Base-by-base conservation (phyloP, 1,140 invertebrate species). In the Saccostrea glomerata region DNA sequence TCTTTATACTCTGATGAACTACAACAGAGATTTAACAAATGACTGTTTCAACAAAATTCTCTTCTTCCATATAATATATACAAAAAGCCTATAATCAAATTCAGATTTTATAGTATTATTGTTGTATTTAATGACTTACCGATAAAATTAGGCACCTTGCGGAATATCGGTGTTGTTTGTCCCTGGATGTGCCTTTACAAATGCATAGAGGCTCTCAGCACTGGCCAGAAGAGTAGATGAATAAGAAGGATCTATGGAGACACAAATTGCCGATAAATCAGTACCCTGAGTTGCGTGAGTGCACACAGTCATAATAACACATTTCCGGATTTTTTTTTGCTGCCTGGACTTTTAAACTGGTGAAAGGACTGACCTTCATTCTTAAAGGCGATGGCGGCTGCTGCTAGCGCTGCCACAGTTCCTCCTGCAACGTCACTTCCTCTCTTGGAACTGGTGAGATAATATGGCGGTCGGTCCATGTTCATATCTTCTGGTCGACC, bases 361-460 rank as follows among this genome's bases (percentile, higher is more conserved):
- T n/a, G 17, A n/a, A 23, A 4, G 13, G 86, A 23, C 86, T 82
- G 25, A 92, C 92, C 90, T 89, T 84, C 90, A 13, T 70, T 93
- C 87, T 96, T 96, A 15, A 97, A 95, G 13, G 96, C 95, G 30
- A 96, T 94, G 55, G 96, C 93, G 0, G 96, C 96, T 58, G 94
- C 94, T 3, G 96, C 96, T 4, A 97, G 93, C 6, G 96, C 96
- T 9, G 96, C 96, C 1, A 96, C 96, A 0, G 96, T 96, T 92
- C 97, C 96, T 5, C 96, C 96, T 5, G 96, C 96, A 13, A 97
- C 90, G 91, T 97, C 97, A 17, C 96, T 96, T 70, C 96, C 96
- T 95, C 92, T 89, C 90, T 96, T 95, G 23, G 95, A 92, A 6
- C 94, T 88, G 87, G 96, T 96, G 54, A 97, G 96, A 92, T 96